Base-by-base conservation (phyloP, 2,888 invertebrate genomes). In the Octonoba sinensis region DNA sequence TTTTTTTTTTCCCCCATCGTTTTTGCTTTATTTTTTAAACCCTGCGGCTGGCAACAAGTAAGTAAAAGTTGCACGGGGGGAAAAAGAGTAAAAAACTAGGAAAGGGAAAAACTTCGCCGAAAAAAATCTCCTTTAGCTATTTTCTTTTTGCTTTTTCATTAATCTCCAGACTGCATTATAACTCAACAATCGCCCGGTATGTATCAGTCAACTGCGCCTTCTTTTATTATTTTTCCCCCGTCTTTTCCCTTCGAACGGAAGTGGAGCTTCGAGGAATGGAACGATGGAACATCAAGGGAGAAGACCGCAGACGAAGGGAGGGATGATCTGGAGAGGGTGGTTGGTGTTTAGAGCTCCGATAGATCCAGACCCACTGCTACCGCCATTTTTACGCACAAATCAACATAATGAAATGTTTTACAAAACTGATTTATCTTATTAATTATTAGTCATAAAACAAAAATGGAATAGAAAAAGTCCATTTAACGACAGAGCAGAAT, bases 131-230 rank as follows among this genome's bases (percentile, higher is more conserved):
- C 71, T 46, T 73, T n/a, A 47, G 72, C 73, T 69, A 79, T 79
- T 79, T 79, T 79, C 79, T 73, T 79, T 36, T 73, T 79, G 60
- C 79, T 79, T 79, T 79, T 79, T 79, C 79, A 79, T 79, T 79
- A 79, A 79, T 79, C 79, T 79, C 66, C 18, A 73, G 79, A 79
- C 79, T 79, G 79, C 67, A 73, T 79, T 79, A 79, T 79, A 79
- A 79, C 79, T 73, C 79, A 79, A 79, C 79, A 73, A 79, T 79
- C 73, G 79, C 79, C 36, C 73, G 67, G 73, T 69, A 79, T 79
- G 79, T 73, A 79, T 79, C 79, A 67, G 79, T 79, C 79, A 79
- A 73, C 57, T 20, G 22, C 16, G 49, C 44, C 13, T 22, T 27
- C 60, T 49, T 57, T 70, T 67, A 64, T 54, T 27, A 47, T 66